phyloP scores from a whole-genome alignment of 1,140 invertebrate species.

The Temnothorax curvispinosus region DNA sequence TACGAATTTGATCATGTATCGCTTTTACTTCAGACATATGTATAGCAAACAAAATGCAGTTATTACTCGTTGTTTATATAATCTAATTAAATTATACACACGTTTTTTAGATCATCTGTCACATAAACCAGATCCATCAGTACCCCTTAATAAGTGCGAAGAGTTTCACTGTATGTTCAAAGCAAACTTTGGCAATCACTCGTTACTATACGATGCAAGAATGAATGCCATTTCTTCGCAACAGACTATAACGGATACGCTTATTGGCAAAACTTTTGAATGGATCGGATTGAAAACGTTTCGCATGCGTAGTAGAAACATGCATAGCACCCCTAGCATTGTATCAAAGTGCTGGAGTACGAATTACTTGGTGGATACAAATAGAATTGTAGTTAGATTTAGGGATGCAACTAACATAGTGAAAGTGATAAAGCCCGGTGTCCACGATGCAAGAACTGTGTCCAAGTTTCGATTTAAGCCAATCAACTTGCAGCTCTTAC shows the following conservation, averaged over 20 bases:
- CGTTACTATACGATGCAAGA: constrained; percentile 88
- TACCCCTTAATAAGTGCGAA: constrained; percentile 88
- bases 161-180: constrained; percentile 88
- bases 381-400: constrained; percentile 89
- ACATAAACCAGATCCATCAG: constrained; percentile 74
- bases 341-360: constrained; percentile 91
- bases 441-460: no score
- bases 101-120: constrained; percentile 78
- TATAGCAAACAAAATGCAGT: constrained; percentile 7
- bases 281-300: constrained; percentile 89
- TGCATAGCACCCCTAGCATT: constrained; percentile 18
- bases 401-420: constrained; percentile 89
- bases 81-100: neutral
- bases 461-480: no score
- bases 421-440: constrained; percentile 64
- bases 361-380: constrained; percentile 89
- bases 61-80: neutral
- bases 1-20: neutral
- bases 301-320: constrained; percentile 30
- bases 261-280: constrained; percentile 80
- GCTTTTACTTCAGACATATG: neutral
- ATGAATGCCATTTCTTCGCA: constrained; percentile 87
- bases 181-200: constrained; percentile 85
- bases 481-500: no score
- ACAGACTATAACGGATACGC: constrained; percentile 70